These are phyloP conservation scores for Phasia obesa DNA, from an alignment of 2,888 invertebrate genomes.

Conservation along the genomic window DNA sequence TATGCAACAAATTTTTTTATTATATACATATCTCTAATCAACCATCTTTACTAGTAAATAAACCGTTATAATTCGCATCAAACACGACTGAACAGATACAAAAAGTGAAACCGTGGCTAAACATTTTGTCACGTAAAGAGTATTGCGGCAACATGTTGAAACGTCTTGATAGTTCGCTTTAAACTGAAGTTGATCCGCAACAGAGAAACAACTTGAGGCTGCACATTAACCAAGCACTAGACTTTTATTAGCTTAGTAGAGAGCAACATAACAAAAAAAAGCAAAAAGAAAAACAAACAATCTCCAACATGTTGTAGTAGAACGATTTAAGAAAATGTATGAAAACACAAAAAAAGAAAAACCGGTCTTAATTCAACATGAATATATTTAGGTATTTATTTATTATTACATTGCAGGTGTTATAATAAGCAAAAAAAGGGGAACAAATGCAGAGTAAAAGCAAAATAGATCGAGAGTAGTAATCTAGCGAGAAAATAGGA, in stretches of 20 bases:
- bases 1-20: too few relatives aligned
- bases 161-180: slow-evolving; percentile 75
- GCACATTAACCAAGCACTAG: slow-evolving; percentile 25
- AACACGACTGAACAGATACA: not conserved
- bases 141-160: slow-evolving; percentile 69
- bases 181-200: slow-evolving; percentile 74
- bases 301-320: slow-evolving; percentile 38
- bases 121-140: slow-evolving; percentile 18
- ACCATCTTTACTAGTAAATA: slow-evolving; percentile 7
- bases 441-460: slow-evolving; percentile 1
- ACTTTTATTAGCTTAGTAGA: slow-evolving; percentile 7
- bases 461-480: not conserved
- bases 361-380: slow-evolving; percentile 53
- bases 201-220: slow-evolving; percentile 76
- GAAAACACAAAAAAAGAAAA: slow-evolving; percentile 4
- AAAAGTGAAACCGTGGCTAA: slow-evolving; percentile 41
- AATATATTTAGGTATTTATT: slow-evolving; percentile 33
- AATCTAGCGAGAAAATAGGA: slow-evolving; percentile 47
- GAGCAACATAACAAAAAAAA: slow-evolving; percentile 2
- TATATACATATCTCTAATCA: too few relatives aligned
- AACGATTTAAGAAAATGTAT: slow-evolving; percentile 25
- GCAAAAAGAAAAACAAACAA: slow-evolving; percentile 23
- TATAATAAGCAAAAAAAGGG: slow-evolving; percentile 36
- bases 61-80: slow-evolving; percentile 21
- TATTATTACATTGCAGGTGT: slow-evolving; percentile 65